phyloP scores from a whole-genome alignment of 2,113 vertebrate species.

The Pycnonotus jocosus region DNA sequence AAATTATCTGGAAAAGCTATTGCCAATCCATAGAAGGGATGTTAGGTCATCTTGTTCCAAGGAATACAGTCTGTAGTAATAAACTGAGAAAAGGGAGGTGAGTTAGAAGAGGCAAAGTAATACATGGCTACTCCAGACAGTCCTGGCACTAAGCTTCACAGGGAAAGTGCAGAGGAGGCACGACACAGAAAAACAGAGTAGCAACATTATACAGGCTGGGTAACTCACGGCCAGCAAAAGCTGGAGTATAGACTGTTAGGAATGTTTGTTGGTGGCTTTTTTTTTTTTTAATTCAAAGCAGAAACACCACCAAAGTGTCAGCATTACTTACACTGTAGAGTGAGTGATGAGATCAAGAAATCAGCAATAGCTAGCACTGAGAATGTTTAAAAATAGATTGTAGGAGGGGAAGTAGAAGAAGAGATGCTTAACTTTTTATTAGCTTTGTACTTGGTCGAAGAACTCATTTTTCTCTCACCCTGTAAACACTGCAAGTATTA shows the following conservation, averaged over 20 bases:
- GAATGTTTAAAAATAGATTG: conserved; percentile 22
- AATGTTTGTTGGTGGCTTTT: neutral
- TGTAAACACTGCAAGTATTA: neutral
- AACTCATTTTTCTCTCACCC: neutral
- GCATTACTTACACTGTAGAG: neutral
- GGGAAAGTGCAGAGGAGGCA: neutral
- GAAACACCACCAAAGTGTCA: neutral
- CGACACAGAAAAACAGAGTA: neutral
- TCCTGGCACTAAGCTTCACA: neutral
- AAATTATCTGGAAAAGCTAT: neutral
- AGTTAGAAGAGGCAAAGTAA: neutral
- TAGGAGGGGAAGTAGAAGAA: neutral
- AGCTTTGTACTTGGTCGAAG: neutral
- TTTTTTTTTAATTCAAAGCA: neutral
- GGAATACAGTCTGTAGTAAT: neutral
- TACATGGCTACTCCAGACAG: neutral
- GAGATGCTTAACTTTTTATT: neutral
- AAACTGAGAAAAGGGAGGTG: neutral
- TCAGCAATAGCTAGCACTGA: neutral
- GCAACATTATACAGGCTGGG: neutral
- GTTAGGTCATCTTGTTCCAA: neutral
- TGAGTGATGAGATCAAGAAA: conserved; percentile 18
- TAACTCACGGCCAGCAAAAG: neutral
- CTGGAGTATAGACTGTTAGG: neutral
- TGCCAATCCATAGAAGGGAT: neutral